These are phyloP conservation scores for Cataglyphis hispanica DNA, from an alignment of 1,140 invertebrate species.

Conservation along the genomic window DNA sequence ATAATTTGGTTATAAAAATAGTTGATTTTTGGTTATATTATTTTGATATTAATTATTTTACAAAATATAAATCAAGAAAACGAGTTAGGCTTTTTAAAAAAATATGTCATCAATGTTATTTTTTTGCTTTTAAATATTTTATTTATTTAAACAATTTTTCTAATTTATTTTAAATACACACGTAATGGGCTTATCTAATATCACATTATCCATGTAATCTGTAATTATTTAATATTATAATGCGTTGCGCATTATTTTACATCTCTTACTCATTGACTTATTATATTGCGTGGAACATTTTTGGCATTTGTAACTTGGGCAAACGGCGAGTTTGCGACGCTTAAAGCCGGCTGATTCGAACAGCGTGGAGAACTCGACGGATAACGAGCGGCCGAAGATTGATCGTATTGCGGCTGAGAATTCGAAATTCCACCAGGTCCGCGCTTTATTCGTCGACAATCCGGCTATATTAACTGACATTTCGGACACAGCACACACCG, in stretches of 20 bases:
- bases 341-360: conserved; percentile 66
- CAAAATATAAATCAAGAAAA: background rate
- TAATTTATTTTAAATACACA: conserved; percentile 4
- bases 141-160: background rate
- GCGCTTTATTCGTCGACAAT: conserved; percentile 64
- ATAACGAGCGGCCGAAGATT: conserved; percentile 71
- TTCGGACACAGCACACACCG: conserved; percentile 39
- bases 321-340: conserved; percentile 26
- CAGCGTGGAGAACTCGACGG: conserved; percentile 69
- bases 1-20: background rate
- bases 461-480: conserved; percentile 51
- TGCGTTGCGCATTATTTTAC: background rate
- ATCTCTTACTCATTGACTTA: conserved; percentile 56
- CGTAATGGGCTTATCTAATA: background rate
- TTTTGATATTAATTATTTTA: background rate
- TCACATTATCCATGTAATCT: background rate
- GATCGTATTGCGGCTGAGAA: conserved; percentile 69
- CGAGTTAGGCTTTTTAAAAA: background rate
- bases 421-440: conserved; percentile 63
- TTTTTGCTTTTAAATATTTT: background rate
- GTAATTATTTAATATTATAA: conserved; percentile 4
- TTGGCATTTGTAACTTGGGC: conserved; percentile 53
- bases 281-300: conserved; percentile 37
- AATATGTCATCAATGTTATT: background rate
- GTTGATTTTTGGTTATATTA: background rate